A percentile compares a stretch with the other conserved stretches of the same genome.
Evolutionary conservation across 2,113 vertebrate species (phyloP).

Genomic region (Mesoclemmys tuberculata): DNA sequence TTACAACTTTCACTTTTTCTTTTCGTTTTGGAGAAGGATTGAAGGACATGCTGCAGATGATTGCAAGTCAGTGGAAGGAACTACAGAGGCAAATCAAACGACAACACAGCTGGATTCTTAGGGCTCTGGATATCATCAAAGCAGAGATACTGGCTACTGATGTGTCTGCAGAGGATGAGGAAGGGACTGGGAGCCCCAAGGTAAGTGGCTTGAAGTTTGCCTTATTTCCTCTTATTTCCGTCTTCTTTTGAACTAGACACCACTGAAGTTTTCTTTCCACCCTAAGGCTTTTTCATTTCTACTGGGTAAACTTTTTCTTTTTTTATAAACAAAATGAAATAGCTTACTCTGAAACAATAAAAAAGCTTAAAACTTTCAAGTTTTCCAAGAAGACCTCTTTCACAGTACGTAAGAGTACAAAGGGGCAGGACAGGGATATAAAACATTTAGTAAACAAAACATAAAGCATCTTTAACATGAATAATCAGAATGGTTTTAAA

Average conservation of each 20-base stretch:
- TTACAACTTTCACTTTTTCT: slow-evolving; percentile 54
- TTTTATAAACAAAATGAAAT: slow-evolving; percentile 74
- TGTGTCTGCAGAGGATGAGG: slow-evolving; percentile 81
- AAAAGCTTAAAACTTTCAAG: slow-evolving; percentile 71
- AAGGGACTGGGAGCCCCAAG: slow-evolving; percentile 84
- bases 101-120: slow-evolving; percentile 98
- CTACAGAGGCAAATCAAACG: slow-evolving; percentile 97
- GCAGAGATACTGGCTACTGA: slow-evolving; percentile 90
- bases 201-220: slow-evolving; percentile 86
- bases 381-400: slow-evolving; percentile 69
- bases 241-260: slow-evolving; percentile 83
- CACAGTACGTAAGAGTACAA: slow-evolving; percentile 30
- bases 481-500: slow-evolving; percentile 91
- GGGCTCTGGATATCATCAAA: slow-evolving; percentile 93
- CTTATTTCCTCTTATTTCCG: slow-evolving; percentile 81
- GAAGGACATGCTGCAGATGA: slow-evolving; percentile 95
- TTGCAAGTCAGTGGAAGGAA: slow-evolving; percentile 94
- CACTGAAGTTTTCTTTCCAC: slow-evolving; percentile 85
- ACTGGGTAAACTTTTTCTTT: slow-evolving; percentile 79
- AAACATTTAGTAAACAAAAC: slow-evolving; percentile 88
- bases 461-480: slow-evolving; percentile 88
- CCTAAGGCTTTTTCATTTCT: slow-evolving; percentile 83
- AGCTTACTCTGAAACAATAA: slow-evolving; percentile 74
- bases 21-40: slow-evolving; percentile 86
- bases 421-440: slow-evolving; percentile 62